Conservation (phyloP, 2,113 vertebrate genomes). For the Probosciger aterrimus region DNA sequence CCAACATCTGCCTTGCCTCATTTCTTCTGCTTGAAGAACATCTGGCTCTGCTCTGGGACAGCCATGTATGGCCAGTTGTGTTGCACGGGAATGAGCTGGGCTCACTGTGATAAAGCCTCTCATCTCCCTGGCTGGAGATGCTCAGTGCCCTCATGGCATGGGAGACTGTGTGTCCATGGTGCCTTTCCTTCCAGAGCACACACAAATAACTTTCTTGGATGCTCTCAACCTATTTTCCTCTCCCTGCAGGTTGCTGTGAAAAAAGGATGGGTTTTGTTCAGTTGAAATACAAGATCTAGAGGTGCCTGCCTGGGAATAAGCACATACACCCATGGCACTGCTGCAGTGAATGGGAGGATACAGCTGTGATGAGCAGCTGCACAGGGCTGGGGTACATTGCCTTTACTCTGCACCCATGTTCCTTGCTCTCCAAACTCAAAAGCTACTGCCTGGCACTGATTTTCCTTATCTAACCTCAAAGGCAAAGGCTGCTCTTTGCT, state of each 20-base stretch:
- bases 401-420: rapidly evolving
- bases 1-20: slow-evolving; percentile 30
- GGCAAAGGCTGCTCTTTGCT: background rate
- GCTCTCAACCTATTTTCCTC: background rate
- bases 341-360: background rate
- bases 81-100: background rate
- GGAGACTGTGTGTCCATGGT: rapidly evolving
- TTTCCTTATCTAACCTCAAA: background rate
- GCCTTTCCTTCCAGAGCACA: background rate
- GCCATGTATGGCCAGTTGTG: background rate
- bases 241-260: background rate
- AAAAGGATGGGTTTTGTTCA: background rate
- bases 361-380: background rate
- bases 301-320: background rate
- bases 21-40: background rate
- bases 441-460: rapidly evolving
- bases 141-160: background rate
- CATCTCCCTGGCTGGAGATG: background rate
- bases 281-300: background rate
- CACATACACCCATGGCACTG: rapidly evolving
- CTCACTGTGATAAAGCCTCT: background rate
- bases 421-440: background rate
- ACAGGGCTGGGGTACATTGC: rapidly evolving
- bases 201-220: background rate
- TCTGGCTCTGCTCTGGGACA: slow-evolving; percentile 2